phyloP scores from a whole-genome alignment of 1,140 invertebrate genomes.

The Cyphomyrmex costatus region DNA sequence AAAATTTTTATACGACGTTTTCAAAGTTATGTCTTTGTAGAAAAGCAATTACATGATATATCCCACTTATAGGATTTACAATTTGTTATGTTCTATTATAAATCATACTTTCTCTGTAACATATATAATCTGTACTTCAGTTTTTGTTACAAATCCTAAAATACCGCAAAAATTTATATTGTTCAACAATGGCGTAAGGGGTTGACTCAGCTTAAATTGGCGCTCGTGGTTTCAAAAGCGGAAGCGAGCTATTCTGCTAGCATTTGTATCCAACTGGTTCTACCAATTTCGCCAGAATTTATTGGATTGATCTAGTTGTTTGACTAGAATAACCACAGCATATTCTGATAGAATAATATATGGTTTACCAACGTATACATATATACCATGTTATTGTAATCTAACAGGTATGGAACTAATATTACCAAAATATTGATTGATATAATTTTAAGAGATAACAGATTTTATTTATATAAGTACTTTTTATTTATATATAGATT shows the following conservation, averaged over 20 bases:
- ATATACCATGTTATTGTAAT: not conserved
- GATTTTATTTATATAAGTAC: not conserved
- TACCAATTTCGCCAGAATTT: slow-evolving; percentile 55
- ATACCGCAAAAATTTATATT: slow-evolving; percentile 35
- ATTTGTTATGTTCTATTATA: not conserved
- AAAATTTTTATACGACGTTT: not conserved
- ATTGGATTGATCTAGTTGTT: slow-evolving; percentile 60
- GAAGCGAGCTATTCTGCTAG: slow-evolving; percentile 33
- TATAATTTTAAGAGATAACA: not conserved
- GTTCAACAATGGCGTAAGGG: slow-evolving; percentile 45
- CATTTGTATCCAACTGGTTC: slow-evolving; percentile 49
- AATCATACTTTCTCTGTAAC: not conserved
- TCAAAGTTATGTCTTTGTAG: not conserved
- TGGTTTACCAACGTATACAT: slow-evolving; percentile 44
- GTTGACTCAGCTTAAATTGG: slow-evolving; percentile 38
- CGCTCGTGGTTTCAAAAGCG: slow-evolving; percentile 56
- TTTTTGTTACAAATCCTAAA: slow-evolving; percentile 21
- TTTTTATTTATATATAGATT: not conserved
- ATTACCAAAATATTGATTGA: not conserved
- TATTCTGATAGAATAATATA: slow-evolving; percentile 47
- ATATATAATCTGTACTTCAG: not conserved
- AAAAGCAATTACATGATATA: not conserved
- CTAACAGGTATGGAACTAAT: slow-evolving; percentile 32
- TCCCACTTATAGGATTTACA: not conserved
- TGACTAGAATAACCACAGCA: slow-evolving; percentile 53